Conservation (phyloP, 2,113 vertebrate genomes). For the Oncorhynchus mykiss region DNA sequence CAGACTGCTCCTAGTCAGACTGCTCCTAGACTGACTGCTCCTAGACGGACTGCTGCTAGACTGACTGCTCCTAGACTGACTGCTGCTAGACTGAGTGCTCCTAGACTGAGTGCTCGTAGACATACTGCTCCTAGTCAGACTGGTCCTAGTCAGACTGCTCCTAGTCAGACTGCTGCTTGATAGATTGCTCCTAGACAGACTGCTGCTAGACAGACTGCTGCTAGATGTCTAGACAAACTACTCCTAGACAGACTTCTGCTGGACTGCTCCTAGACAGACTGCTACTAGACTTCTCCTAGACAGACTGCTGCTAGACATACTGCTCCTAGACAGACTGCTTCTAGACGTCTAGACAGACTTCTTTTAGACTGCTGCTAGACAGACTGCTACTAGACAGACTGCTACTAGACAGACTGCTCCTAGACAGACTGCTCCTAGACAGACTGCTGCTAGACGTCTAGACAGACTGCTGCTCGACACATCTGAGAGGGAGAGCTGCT, state of each 20-base stretch:
- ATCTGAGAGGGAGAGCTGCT: constrained; percentile 93
- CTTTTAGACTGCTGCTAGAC: constrained; percentile 23
- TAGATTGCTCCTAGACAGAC: too few relatives aligned
- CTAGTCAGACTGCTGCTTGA: too few relatives aligned
- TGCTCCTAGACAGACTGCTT: too few relatives aligned
- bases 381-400: constrained; percentile 36
- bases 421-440: too few relatives aligned
- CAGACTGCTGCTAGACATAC: constrained; percentile 21
- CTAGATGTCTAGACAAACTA: constrained; percentile 34
- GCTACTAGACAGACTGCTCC: constrained; percentile 36
- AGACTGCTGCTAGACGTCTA: constrained; percentile 51
- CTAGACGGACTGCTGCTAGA: too few relatives aligned
- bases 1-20: too few relatives aligned
- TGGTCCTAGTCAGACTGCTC: too few relatives aligned
- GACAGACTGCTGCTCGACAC: constrained; percentile 67
- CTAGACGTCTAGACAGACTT: constrained; percentile 12
- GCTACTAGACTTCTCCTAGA: constrained; percentile 70
- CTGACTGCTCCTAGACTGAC: constrained; percentile 34
- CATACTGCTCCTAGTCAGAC: too few relatives aligned
- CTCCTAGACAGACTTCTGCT: too few relatives aligned
- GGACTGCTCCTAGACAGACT: background rate
- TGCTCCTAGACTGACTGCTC: too few relatives aligned
- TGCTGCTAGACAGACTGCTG: constrained; percentile 33
- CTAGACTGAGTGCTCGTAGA: too few relatives aligned
- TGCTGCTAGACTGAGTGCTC: background rate